These are phyloP conservation scores for Limnodromus scolopaceus DNA, from an alignment of 2,797 vertebrate genomes.

Conservation along the genomic window DNA sequence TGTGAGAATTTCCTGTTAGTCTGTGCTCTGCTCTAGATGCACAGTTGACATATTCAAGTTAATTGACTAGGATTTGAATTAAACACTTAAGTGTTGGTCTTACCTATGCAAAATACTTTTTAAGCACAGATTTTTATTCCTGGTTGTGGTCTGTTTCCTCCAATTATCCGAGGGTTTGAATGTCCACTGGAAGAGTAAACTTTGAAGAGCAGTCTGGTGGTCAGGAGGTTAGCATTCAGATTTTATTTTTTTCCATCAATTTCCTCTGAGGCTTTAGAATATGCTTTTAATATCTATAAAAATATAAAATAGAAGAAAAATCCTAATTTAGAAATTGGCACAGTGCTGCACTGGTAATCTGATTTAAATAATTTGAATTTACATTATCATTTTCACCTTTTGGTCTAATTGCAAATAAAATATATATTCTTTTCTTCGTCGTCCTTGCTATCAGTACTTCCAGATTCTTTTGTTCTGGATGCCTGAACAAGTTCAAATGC, in stretches of 20 bases:
- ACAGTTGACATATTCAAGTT: background rate
- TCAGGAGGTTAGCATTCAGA: background rate
- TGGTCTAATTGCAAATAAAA: background rate
- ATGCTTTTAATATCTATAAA: background rate
- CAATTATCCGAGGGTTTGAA: background rate
- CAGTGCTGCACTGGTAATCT: background rate
- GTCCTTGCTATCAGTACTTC: background rate
- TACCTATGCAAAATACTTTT: background rate
- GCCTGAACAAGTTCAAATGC: background rate
- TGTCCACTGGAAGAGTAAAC: background rate
- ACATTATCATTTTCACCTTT: background rate
- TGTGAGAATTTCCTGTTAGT: background rate
- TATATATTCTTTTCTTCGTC: background rate
- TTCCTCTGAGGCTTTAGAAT: background rate
- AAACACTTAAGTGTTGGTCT: background rate
- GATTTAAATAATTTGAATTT: background rate
- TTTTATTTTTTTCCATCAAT: background rate
- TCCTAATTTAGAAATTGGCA: background rate
- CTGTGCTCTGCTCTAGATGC: background rate
- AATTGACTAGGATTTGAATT: background rate
- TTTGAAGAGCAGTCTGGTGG: background rate
- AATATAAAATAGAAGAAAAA: background rate
- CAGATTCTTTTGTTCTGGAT: background rate
- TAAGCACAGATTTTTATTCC: background rate
- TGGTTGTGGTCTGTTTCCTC: background rate